Percentiles rank a stretch among this genome's conserved stretches.
phyloP scores from a whole-genome alignment of 2,113 vertebrate species.

The Campylomormyrus numenius region DNA sequence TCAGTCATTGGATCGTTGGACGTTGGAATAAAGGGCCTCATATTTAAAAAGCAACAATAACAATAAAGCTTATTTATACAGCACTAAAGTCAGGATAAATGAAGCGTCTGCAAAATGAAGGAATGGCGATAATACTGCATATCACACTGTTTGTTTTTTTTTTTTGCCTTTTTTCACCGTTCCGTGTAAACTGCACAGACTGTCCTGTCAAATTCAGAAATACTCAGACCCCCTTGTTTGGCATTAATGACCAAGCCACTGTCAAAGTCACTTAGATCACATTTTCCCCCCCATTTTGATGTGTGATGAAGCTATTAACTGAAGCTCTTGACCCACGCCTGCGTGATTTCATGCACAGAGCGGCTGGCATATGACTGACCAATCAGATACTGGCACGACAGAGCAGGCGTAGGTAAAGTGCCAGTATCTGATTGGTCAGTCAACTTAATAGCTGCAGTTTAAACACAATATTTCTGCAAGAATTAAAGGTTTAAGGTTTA shows the following conservation, averaged over 20 bases:
- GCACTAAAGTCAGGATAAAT: not conserved
- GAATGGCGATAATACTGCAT: not conserved
- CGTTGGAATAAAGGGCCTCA: not conserved
- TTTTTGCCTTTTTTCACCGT: not conserved
- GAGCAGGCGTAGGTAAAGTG: not conserved
- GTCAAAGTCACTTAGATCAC: not conserved
- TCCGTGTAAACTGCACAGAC: not conserved
- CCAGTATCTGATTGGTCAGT: not conserved
- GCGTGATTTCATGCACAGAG: not conserved
- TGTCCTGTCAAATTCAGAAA: not conserved
- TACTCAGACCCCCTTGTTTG: not conserved
- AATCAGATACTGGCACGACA: not conserved
- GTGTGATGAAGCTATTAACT: not conserved
- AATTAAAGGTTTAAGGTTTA: not conserved
- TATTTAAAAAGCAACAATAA: not conserved
- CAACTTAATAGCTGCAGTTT: not conserved
- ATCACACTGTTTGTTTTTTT: not conserved
- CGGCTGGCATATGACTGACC: not conserved
- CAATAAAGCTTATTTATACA: not conserved
- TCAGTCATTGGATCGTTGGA: not conserved
- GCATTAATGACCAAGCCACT: not conserved
- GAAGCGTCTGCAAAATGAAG: not conserved
- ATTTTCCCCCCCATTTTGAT: not conserved
- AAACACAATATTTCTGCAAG: not conserved
- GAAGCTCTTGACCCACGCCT: not conserved